Evolutionary conservation across 1,140 invertebrate species (phyloP).

Genomic region (Conus ventricosus): DNA sequence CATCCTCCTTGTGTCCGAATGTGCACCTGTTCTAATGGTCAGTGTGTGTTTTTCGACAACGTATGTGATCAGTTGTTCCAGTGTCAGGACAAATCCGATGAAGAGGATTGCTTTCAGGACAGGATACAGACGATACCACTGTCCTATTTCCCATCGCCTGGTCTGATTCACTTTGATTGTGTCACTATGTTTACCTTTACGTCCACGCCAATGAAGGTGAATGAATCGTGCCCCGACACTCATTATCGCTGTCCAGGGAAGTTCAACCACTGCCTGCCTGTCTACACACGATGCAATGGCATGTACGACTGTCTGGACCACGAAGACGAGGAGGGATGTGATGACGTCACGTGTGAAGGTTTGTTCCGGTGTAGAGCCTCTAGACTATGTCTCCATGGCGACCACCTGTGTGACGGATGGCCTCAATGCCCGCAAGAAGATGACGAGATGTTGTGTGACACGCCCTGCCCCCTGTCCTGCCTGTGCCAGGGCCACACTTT

Average conservation of each 20-base stretch:
- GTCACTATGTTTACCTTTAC: too few relatives aligned
- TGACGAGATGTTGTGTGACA: constrained; percentile 6
- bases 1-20: not conserved
- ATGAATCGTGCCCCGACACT: not conserved
- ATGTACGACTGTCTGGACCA: constrained; percentile 1
- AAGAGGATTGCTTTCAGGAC: not conserved
- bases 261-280: not conserved
- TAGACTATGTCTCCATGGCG: not conserved
- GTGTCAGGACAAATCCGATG: constrained; percentile 9
- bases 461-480: not conserved
- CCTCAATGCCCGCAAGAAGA: constrained; percentile 7
- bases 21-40: constrained; percentile 7
- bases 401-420: constrained; percentile 23
- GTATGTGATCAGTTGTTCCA: not conserved
- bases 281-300: constrained; percentile 1
- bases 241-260: not conserved
- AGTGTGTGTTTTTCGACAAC: not conserved
- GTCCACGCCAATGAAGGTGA: too few relatives aligned
- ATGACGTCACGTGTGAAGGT: not conserved
- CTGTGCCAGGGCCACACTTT: not conserved
- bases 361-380: constrained; percentile 7
- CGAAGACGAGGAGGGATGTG: not conserved
- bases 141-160: not conserved
- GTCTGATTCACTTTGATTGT: not conserved
- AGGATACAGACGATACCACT: not conserved